phyloP scores from a whole-genome alignment of 2,113 vertebrate species.

The Etheostoma cragini region DNA sequence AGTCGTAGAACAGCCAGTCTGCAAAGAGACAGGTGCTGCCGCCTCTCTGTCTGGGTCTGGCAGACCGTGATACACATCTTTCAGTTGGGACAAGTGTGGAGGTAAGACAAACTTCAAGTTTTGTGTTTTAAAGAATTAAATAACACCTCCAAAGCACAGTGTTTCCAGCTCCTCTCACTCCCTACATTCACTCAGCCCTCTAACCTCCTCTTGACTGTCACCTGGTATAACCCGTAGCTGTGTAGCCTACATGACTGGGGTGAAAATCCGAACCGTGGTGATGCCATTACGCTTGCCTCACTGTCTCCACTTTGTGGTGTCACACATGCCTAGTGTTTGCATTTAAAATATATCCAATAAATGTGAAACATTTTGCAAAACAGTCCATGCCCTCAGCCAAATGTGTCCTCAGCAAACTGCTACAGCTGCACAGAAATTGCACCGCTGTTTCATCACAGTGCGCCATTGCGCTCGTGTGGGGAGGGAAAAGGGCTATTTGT shows the following conservation, averaged over 20 bases:
- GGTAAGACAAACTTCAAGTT: slow-evolving; percentile 84
- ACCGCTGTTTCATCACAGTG: slow-evolving; percentile 59
- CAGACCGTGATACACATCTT: slow-evolving; percentile 95
- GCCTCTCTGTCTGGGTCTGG: slow-evolving; percentile 96
- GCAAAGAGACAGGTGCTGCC: slow-evolving; percentile 90
- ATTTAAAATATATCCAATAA: background rate
- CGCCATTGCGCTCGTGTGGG: slow-evolving; percentile 72
- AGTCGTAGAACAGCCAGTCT: slow-evolving; percentile 86
- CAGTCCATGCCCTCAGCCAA: background rate
- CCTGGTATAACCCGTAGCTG: slow-evolving; percentile 78
- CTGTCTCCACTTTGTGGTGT: slow-evolving; percentile 12
- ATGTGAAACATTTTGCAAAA: background rate
- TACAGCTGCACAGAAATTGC: slow-evolving; percentile 49
- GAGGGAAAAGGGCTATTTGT: slow-evolving; percentile 52
- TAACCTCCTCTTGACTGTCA: slow-evolving; percentile 66
- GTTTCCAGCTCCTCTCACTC: slow-evolving; percentile 23
- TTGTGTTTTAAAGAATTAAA: slow-evolving; percentile 23
- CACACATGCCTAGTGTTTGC: slow-evolving; percentile 14
- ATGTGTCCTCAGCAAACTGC: slow-evolving; percentile 13
- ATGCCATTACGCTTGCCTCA: slow-evolving; percentile 40
- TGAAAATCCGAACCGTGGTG: slow-evolving; percentile 58
- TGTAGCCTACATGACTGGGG: slow-evolving; percentile 63
- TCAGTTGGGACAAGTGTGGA: slow-evolving; percentile 98
- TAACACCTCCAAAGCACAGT: slow-evolving; percentile 10
- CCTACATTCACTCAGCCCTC: slow-evolving; percentile 27